Evolutionary conservation across 2,113 vertebrate species (phyloP).

Genomic region (Ploceus nigricollis): DNA sequence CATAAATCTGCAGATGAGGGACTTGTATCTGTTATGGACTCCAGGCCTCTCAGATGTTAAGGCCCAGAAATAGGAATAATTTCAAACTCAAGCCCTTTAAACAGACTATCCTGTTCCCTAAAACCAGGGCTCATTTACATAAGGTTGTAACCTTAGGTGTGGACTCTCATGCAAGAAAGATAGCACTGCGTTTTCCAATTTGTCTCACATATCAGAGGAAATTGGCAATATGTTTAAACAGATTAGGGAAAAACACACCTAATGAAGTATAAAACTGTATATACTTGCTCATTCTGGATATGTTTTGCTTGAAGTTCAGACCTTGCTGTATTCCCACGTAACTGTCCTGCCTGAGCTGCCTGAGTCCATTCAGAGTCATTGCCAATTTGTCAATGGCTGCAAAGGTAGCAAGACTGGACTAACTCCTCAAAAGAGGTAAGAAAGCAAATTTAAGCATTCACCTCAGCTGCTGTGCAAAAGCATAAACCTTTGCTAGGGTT

Average conservation of each 20-base stretch:
- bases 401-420: not conserved
- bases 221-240: not conserved
- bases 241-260: not conserved
- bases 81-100: not conserved
- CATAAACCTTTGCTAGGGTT: not conserved
- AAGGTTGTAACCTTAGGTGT: not conserved
- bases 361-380: not conserved
- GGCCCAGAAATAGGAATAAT: not conserved
- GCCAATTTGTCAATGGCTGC: not conserved
- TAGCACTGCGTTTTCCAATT: not conserved
- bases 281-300: not conserved
- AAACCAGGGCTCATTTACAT: not conserved
- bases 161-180: not conserved
- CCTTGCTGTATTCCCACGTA: not conserved
- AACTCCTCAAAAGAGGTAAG: not conserved
- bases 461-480: not conserved
- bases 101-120: not conserved
- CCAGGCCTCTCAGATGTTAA: not conserved
- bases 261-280: not conserved
- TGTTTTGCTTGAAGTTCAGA: not conserved
- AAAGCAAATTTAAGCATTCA: not conserved
- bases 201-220: not conserved
- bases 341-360: not conserved
- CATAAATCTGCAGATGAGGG: not conserved
- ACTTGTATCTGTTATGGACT: not conserved